Percentiles rank a stretch among this genome's conserved stretches.
Conservation (phyloP, 2,113 vertebrate species). For the Melanotaenia duboulayi region DNA sequence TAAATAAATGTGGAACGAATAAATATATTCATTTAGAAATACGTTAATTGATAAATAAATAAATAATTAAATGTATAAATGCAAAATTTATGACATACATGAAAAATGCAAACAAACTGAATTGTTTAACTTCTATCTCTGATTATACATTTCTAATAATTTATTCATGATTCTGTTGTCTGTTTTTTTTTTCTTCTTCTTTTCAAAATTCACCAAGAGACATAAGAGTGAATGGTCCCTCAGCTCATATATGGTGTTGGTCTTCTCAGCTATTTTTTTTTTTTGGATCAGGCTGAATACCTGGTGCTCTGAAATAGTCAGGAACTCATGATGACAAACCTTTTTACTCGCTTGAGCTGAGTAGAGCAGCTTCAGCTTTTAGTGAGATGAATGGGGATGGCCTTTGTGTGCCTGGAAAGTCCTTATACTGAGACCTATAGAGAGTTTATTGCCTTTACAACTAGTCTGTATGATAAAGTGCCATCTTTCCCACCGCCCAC, state of each 20-base stretch:
- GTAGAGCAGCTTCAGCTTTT: slow-evolving; percentile 65
- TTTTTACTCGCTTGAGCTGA: slow-evolving; percentile 33
- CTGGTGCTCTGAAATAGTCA: slow-evolving; percentile 43
- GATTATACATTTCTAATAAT: neutral
- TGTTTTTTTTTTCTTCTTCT: too few relatives aligned
- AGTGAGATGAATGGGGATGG: slow-evolving; percentile 71
- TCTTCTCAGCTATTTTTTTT: slow-evolving; percentile 4
- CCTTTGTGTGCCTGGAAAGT: slow-evolving; percentile 65
- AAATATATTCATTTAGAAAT: too few relatives aligned
- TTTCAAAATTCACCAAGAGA: neutral
- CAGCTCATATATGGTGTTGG: neutral
- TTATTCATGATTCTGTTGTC: neutral
- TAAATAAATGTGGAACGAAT: too few relatives aligned
- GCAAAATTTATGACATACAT: too few relatives aligned
- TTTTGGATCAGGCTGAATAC: neutral
- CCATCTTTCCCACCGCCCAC: slow-evolving; percentile 51
- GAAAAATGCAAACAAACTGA: too few relatives aligned
- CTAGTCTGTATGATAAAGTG: slow-evolving; percentile 62
- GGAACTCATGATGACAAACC: slow-evolving; percentile 48
- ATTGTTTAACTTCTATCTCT: neutral
- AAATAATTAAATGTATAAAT: too few relatives aligned
- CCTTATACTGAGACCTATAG: slow-evolving; percentile 66
- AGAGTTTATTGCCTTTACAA: slow-evolving; percentile 71
- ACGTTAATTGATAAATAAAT: too few relatives aligned
- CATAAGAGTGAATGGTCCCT: neutral